phyloP scores from a whole-genome alignment of 2,113 vertebrate species.

The Ochotona curzoniae region DNA sequence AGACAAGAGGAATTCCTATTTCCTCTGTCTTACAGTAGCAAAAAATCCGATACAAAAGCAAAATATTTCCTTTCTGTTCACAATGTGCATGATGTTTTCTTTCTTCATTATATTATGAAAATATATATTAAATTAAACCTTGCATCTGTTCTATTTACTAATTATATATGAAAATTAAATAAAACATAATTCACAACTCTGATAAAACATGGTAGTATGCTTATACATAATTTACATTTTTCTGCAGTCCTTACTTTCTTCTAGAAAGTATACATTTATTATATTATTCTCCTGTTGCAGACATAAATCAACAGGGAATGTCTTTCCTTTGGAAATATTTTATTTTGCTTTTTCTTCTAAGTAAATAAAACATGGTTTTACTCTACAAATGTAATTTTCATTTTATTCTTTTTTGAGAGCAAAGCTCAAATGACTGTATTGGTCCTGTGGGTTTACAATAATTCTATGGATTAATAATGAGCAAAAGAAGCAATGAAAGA shows the following conservation, averaged over 20 bases:
- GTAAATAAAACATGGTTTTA: constrained; percentile 62
- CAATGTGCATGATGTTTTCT: not conserved
- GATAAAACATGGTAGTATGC: constrained; percentile 48
- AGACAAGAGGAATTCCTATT: not conserved
- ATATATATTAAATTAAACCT: constrained; percentile 14
- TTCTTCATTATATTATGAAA: constrained; percentile 68
- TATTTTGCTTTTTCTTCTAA: constrained; percentile 2
- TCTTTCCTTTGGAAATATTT: constrained; percentile 53
- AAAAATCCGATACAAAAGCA: not conserved
- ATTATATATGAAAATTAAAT: constrained; percentile 55
- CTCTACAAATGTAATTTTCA: constrained; percentile 45
- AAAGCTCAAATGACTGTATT: constrained; percentile 54
- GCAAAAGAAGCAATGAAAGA: constrained; percentile 26
- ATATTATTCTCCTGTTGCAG: constrained; percentile 24
- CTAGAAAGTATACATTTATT: constrained; percentile 49
- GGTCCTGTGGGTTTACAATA: constrained; percentile 51
- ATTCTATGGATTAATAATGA: constrained; percentile 37
- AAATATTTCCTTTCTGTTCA: not conserved
- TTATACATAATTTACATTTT: constrained; percentile 58
- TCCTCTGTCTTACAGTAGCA: not conserved
- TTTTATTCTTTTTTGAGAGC: constrained; percentile 59
- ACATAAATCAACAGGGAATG: constrained; percentile 63
- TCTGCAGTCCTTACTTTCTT: constrained; percentile 57
- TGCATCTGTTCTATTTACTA: constrained; percentile 54
- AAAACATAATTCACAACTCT: constrained; percentile 55